Conservation (phyloP, 2,888 invertebrate species). For the Zaprionus lineosus region DNA sequence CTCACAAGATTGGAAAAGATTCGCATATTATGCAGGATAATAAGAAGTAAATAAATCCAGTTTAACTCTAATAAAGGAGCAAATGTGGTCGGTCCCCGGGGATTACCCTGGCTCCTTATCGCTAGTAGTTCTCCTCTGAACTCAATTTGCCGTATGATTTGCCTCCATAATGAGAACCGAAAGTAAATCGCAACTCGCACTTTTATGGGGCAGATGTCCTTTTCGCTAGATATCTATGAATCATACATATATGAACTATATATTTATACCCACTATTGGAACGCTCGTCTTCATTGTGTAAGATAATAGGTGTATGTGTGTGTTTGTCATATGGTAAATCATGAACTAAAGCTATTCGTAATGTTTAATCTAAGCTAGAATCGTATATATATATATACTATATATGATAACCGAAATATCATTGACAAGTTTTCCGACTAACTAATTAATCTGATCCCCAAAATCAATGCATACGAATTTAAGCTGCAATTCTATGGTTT, state of each 20-base stretch:
- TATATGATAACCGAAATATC: constrained; percentile 15
- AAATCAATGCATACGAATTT: constrained; percentile 68
- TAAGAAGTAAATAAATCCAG: too few relatives aligned
- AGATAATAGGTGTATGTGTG: constrained; percentile 62
- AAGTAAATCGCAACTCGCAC: constrained; percentile 14
- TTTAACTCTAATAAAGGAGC: too few relatives aligned
- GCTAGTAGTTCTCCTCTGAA: too few relatives aligned
- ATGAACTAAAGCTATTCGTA: constrained; percentile 39
- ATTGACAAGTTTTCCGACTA: constrained; percentile 11
- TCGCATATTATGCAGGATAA: too few relatives aligned
- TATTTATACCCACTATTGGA: constrained; percentile 57
- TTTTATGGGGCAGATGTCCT: too few relatives aligned
- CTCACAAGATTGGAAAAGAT: too few relatives aligned
- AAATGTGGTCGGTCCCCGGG: too few relatives aligned
- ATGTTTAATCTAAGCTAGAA: constrained; percentile 39
- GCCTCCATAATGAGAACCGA: constrained; percentile 35
- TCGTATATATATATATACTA: constrained; percentile 33
- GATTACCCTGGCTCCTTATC: too few relatives aligned
- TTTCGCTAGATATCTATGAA: constrained; percentile 43
- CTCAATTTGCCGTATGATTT: constrained; percentile 37
- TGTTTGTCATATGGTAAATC: constrained; percentile 63
- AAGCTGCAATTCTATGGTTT: constrained; percentile 74
- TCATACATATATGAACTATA: constrained; percentile 38
- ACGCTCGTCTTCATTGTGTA: constrained; percentile 73
- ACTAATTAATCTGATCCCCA: constrained; percentile 20